phyloP scores from a whole-genome alignment of 2,113 vertebrate genomes.

The Grammomys surdaster region DNA sequence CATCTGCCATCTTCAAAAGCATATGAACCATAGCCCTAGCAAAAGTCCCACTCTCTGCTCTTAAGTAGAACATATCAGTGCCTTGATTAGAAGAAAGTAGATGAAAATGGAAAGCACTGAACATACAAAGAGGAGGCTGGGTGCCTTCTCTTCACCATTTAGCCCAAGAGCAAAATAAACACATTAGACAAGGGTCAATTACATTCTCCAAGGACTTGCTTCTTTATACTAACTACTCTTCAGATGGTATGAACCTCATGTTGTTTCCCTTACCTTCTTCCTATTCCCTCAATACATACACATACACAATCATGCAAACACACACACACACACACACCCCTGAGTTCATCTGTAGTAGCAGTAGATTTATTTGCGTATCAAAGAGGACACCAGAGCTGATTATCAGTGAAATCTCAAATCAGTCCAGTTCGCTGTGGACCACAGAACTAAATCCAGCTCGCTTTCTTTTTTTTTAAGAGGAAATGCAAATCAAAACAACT shows the following conservation, averaged over 20 bases:
- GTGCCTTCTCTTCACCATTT: background rate
- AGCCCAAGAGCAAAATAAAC: background rate
- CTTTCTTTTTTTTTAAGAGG: constrained; percentile 22
- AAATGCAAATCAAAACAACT: background rate
- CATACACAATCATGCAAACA: background rate
- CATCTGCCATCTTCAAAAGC: background rate
- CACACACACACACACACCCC: background rate
- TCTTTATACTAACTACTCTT: background rate
- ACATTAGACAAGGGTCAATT: background rate
- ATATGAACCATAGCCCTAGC: background rate
- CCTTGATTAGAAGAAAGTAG: background rate
- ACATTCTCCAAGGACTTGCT: background rate
- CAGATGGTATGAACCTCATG: background rate
- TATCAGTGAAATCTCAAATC: constrained; percentile 39
- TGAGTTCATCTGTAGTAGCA: background rate
- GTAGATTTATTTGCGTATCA: background rate
- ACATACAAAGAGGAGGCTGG: background rate
- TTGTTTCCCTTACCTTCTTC: background rate
- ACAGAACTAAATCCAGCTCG: background rate
- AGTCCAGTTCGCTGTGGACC: background rate
- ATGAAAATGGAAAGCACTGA: background rate
- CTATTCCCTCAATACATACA: background rate
- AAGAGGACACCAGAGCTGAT: background rate
- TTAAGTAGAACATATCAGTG: background rate
- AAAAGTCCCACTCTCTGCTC: background rate